These are phyloP conservation scores for Colletes latitarsis DNA, from an alignment of 1,140 invertebrate species.

Conservation along the genomic window DNA sequence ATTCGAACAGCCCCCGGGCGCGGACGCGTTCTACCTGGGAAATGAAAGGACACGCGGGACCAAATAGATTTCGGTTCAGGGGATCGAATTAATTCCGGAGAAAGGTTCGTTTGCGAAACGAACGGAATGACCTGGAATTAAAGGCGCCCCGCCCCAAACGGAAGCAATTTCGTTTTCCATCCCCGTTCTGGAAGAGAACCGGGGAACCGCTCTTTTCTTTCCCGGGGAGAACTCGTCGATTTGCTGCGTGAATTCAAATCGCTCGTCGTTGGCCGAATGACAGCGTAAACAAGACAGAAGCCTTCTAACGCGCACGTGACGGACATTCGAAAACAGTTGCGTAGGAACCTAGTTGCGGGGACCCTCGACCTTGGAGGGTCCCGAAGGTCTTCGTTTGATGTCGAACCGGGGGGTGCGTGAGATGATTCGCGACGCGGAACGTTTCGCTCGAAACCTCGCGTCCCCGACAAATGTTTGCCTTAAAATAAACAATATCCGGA, in stretches of 20 bases:
- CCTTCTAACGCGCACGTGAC: constrained; percentile 61
- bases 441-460: neutral
- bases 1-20: neutral
- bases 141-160: neutral
- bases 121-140: constrained; percentile 13
- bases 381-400: constrained; percentile 48
- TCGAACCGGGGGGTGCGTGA: constrained; percentile 26
- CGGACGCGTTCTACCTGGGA: neutral
- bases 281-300: constrained; percentile 63
- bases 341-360: neutral
- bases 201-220: constrained; percentile 2
- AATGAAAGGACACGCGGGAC: neutral
- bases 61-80: neutral
- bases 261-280: constrained; percentile 55
- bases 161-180: constrained; percentile 2
- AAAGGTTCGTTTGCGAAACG: constrained; percentile 25
- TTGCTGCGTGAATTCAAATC: constrained; percentile 61
- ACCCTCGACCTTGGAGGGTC: constrained; percentile 37
- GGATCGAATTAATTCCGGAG: constrained; percentile 19
- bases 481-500: constrained; percentile 8
- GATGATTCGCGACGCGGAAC: constrained; percentile 40
- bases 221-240: constrained; percentile 30
- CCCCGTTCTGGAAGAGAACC: neutral
- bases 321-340: constrained; percentile 42
- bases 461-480: neutral